phyloP scores from a whole-genome alignment of 1,140 invertebrate genomes.

The Gonioctena quinquepunctata region DNA sequence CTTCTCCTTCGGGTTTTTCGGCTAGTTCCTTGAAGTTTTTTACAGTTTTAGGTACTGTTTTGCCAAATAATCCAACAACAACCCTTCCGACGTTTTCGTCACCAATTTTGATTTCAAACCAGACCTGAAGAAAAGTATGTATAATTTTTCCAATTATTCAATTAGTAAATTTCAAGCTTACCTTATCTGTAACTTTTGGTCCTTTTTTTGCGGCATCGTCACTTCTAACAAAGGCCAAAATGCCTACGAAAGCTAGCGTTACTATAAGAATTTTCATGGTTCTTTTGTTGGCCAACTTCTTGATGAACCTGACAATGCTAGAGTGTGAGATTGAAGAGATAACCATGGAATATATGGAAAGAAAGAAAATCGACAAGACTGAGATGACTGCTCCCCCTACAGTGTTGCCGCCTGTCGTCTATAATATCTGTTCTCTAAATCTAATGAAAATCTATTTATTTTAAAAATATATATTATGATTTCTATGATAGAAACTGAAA shows the following conservation, averaged over 20 bases:
- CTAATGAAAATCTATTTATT: no score
- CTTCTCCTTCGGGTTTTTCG: constrained; percentile 75
- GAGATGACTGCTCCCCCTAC: background rate
- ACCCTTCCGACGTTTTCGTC: constrained; percentile 76
- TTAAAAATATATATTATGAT: no score
- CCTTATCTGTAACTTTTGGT: constrained; percentile 77
- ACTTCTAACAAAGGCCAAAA: constrained; percentile 23
- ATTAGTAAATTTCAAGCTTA: constrained; percentile 49
- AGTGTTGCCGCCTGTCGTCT: background rate
- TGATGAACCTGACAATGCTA: background rate
- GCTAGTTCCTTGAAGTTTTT: constrained; percentile 90
- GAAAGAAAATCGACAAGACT: no score
- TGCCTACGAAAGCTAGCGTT: constrained; percentile 9
- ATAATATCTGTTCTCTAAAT: background rate
- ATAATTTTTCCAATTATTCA: background rate
- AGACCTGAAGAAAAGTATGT: constrained; percentile 71
- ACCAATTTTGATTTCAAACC: constrained; percentile 91
- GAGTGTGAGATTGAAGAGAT: background rate
- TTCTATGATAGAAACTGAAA: no score
- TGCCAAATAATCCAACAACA: constrained; percentile 92
- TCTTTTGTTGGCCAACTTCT: background rate
- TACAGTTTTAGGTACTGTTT: constrained; percentile 94
- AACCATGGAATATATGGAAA: background rate
- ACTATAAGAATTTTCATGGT: constrained; percentile 5
- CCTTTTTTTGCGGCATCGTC: constrained; percentile 59